A percentile compares a stretch with the other conserved stretches of the same genome.
These are phyloP conservation scores for Syngnathus rostellatus DNA, from an alignment of 2,797 vertebrate species.

Conservation along the genomic window DNA sequence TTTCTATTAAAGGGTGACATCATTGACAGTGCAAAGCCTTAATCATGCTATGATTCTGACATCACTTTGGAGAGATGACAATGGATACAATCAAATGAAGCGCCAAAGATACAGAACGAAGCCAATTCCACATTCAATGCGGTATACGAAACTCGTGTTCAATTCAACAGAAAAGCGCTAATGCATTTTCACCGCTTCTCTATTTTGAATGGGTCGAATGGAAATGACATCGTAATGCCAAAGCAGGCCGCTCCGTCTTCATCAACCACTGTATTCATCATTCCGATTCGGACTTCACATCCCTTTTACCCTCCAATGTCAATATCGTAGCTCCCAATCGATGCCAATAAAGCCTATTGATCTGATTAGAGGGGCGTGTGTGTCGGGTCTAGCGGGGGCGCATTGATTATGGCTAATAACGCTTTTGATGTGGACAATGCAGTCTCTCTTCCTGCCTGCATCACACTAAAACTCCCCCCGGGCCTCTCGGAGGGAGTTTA, in stretches of 20 bases:
- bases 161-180: not conserved
- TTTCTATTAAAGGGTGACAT: not conserved
- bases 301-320: slow-evolving; percentile 17
- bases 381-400: slow-evolving; percentile 22
- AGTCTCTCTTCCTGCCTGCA: slow-evolving; percentile 61
- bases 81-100: not conserved
- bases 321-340: slow-evolving; percentile 30
- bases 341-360: slow-evolving; percentile 48
- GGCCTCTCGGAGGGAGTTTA: not conserved
- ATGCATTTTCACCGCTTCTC: no score
- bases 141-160: not conserved
- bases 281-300: not conserved
- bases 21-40: not conserved
- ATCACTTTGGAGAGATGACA: slow-evolving; percentile 9
- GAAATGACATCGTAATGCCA: no score
- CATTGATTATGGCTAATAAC: slow-evolving; percentile 77
- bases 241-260: not conserved
- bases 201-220: not conserved
- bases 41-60: not conserved
- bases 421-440: slow-evolving; percentile 75
- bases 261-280: not conserved
- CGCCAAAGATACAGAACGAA: not conserved
- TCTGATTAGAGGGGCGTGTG: slow-evolving; percentile 30
- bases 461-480: not conserved
- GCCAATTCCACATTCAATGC: no score